Evolutionary conservation across 1,140 invertebrate species (phyloP), one percentile per base, ranked within the genome.

Genomic region (Armadillidium nasatum): DNA sequence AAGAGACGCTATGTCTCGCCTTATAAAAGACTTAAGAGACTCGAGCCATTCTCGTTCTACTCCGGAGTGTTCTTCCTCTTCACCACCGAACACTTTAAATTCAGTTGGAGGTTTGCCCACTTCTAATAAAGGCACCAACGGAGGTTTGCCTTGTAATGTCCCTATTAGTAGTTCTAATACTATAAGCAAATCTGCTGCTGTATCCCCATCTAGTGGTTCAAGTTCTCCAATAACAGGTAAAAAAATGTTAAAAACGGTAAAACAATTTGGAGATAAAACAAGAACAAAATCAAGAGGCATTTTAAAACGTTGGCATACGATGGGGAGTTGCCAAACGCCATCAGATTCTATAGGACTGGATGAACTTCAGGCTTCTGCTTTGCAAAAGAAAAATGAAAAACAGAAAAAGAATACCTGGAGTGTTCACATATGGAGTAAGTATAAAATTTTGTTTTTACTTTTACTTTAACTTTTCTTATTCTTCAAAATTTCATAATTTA

Each of bases 361-460:
- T 15, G 50, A 60, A 4, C 11, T 60, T 3, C 2, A 13, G 11
- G 19, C 50, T 13, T 60, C 50, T 2, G 50, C 11, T 60, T 13
- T 60, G 11, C 11, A 13, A 4, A 60, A 19, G 2, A 7, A 60
- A 60, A 13, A 11, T 13, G 21, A 44, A 71, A 1, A 71, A 21
- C 19, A 68, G 44, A 80, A 80, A 73, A 80, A 80, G 72, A 77
- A 74, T 15, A 76, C 79, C 44, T 80, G 79, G 79, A 80, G 79
- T 46, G 76, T 80, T 13, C 79, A 80, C 44, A 76, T 80, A 4
- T 80, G 79, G 79, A 78, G 79, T 80, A 67, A 80, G 79, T 80
- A 80, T 19, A 4, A 15, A 33, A 33, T 33, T 3, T 33, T 33
- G 6, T 33, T 33, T 33, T 33, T 3, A 6, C 33, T 33, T 1